A percentile compares a stretch with the other conserved stretches of the same genome.
Conservation (phyloP, 1,140 invertebrate genomes). For the Drosophila chauvacae region DNA sequence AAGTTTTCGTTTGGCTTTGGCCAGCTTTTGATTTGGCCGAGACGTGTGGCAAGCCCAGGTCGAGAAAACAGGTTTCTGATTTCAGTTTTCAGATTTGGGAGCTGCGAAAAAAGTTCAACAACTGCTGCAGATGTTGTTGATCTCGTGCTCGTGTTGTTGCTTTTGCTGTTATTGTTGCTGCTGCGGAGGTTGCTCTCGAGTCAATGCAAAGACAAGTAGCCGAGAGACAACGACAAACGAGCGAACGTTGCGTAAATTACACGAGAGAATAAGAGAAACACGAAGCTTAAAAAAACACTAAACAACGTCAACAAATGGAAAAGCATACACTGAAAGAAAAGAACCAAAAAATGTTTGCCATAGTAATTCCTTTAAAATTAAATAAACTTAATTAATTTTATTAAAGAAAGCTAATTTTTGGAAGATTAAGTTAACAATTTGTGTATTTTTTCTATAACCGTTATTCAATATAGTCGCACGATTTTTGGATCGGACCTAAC, state of each 20-base stretch:
- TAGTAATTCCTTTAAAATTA: too few species aligned
- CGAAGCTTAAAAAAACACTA: constrained; percentile 34
- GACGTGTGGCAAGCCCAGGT: constrained; percentile 73
- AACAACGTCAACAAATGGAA: constrained; percentile 45
- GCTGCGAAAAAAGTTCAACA: constrained; percentile 79
- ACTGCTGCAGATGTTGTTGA: constrained; percentile 67
- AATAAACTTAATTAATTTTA: too few species aligned
- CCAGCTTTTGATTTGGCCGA: constrained; percentile 75
- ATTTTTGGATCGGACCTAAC: not conserved
- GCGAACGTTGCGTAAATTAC: constrained; percentile 77
- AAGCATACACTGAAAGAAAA: constrained; percentile 10
- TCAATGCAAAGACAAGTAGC: constrained; percentile 70
- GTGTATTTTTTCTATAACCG: too few species aligned
- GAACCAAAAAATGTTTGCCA: fast-evolving
- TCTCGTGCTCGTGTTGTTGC: constrained; percentile 34
- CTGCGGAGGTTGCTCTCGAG: constrained; percentile 57
- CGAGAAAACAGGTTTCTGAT: constrained; percentile 72
- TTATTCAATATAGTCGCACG: not conserved
- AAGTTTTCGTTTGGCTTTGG: constrained; percentile 60
- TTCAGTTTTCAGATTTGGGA: constrained; percentile 76
- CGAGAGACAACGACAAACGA: constrained; percentile 72
- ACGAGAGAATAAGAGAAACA: constrained; percentile 56
- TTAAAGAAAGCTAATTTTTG: not conserved
- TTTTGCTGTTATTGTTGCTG: constrained; percentile 3
- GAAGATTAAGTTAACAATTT: too few species aligned